Evolutionary conservation across 2,113 vertebrate species (phyloP), one percentile per base, ranked within the genome.

Genomic region (Dryoscopus gambensis): DNA sequence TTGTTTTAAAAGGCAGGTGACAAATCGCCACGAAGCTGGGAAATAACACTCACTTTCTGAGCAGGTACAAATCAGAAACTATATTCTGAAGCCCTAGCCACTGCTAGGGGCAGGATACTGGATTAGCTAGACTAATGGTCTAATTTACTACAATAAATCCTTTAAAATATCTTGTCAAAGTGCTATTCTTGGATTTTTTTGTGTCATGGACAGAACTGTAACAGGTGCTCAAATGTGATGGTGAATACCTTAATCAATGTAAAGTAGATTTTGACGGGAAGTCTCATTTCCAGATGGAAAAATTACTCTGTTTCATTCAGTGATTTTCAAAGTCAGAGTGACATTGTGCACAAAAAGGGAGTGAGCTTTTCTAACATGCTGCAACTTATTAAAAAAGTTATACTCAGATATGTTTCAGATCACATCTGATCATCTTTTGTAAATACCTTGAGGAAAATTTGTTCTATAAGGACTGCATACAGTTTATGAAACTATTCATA

Each of bases 211-310:
- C 28, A 80, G 42, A 80, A 86, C 42, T 57, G 31, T 85, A 89
- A 76, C 49, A 88, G 55, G 37, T 84, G 47, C 44, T 90, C 15
- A 75, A 67, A 64, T 67, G 74, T 39, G 90, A 88, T 11, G 25
- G 39, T 59, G 75, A 93, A 74, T 71, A 88, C 28, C 52, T 86
- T 94, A 85, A 94, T 89, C 62, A 84, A 31, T 15, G 33, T 67
- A 80, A 85, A 93, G 68, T 64, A 90, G 68, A 63, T 90, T 94
- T 93, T 70, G 79, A 93, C 52, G 71, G 60, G 25, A 94, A 93
- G 39, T 74, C 59, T 96, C 53, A 92, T 94, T 96, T 90, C 81
- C 55, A 83, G 67, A 77, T 88, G 35, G 68, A 39, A 89, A 89
- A 96, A 79, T n/a, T 46, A 56, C 27, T 91, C 65, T 44, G 28